Evolutionary conservation across 2,797 vertebrate genomes (phyloP).

Genomic region (Streptopelia turtur): DNA sequence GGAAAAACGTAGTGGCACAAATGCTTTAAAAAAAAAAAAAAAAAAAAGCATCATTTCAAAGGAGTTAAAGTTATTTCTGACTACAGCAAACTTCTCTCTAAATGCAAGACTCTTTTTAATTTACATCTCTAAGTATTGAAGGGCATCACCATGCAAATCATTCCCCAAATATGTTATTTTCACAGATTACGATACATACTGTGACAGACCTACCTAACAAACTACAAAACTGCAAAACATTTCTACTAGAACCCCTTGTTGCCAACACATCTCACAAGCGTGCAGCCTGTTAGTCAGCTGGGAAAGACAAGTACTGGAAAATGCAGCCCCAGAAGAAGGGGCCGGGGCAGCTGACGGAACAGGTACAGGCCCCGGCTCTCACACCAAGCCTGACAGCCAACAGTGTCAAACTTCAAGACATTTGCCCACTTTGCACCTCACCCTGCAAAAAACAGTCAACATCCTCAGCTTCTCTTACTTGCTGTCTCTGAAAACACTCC

Average conservation of each 20-base stretch:
- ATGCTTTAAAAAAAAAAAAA: not conserved
- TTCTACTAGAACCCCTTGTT: not conserved
- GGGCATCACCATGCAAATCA: not conserved
- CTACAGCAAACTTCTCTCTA: not conserved
- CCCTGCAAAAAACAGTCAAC: not conserved
- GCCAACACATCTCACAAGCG: not conserved
- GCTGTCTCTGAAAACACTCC: not conserved
- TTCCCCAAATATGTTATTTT: slow-evolving; percentile 26
- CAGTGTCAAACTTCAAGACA: not conserved
- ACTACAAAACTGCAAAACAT: not conserved
- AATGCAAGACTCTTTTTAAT: not conserved
- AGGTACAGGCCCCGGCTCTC: not conserved
- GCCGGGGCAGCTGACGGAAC: not conserved
- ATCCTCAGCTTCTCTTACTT: not conserved
- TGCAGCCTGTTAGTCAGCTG: not conserved
- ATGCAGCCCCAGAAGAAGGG: not conserved
- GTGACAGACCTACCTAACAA: slow-evolving; percentile 22
- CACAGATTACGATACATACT: not conserved
- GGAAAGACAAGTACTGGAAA: not conserved
- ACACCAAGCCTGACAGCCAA: not conserved
- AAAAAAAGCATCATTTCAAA: not conserved
- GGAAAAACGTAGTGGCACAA: not conserved
- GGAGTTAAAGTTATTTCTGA: not conserved
- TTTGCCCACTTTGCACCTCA: not conserved
- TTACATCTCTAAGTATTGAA: not conserved